Conservation (phyloP, 2,888 invertebrate genomes). For the Drosophila villosipedis region DNA sequence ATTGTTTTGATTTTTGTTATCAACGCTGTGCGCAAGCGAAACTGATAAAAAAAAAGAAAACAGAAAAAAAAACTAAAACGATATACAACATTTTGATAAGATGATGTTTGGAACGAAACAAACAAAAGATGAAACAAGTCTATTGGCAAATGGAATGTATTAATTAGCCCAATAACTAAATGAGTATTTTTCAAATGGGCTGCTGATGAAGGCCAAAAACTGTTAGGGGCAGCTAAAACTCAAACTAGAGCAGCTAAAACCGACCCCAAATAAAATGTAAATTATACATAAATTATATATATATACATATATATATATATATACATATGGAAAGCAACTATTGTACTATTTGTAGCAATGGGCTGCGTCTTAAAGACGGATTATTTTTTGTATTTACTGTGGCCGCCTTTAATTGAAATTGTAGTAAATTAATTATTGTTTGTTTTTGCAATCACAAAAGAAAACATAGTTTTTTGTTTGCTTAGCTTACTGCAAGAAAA, state of each 20-base stretch:
- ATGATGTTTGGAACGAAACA: conserved; percentile 25
- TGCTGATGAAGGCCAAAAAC: conserved; percentile 2
- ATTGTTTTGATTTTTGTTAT: conserved; percentile 63
- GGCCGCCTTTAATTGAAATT: conserved; percentile 53
- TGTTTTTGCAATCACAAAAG: conserved; percentile 60
- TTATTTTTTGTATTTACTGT: conserved; percentile 50
- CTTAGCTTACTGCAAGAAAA: conserved; percentile 49
- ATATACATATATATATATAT: conserved; percentile 17
- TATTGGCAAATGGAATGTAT: conserved; percentile 62
- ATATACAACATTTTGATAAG: conserved; percentile 34
- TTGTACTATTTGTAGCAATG: conserved; percentile 48
- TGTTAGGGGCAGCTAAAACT: conserved; percentile 32
- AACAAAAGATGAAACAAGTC: conserved; percentile 3
- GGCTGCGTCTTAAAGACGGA: conserved; percentile 68
- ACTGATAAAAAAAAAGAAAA: conserved; percentile 22
- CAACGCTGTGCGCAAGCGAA: conserved; percentile 76
- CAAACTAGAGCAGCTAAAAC: conserved; percentile 6
- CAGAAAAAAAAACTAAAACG: conserved; percentile 21
- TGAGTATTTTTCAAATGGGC: conserved; percentile 58
- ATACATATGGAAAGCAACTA: conserved; percentile 43
- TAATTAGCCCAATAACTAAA: conserved; percentile 59
- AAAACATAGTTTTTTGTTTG: conserved; percentile 70
- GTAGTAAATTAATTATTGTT: conserved; percentile 66
- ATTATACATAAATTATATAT: conserved; percentile 45
- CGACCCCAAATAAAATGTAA: conserved; percentile 45